Base-by-base conservation (phyloP, 2,797 vertebrate species). In the Falco rusticolus region DNA sequence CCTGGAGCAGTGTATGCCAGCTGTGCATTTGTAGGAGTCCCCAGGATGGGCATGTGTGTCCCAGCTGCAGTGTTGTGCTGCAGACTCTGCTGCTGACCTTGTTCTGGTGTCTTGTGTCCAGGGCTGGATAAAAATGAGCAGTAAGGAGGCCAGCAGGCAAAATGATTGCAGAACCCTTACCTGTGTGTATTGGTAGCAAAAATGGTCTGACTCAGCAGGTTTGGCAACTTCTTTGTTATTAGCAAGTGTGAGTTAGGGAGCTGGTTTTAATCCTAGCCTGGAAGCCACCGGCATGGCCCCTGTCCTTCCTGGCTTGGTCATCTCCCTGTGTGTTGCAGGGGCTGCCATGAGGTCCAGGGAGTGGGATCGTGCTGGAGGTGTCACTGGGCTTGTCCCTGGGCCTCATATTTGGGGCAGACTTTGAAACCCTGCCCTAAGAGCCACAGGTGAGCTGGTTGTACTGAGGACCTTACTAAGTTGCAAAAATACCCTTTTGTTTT, bases 81-180 rank as follows among this genome's bases (percentile, higher is more conserved):
- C 56, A 31, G 28, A 24, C 47, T 70, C 71, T 89, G 72, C 61
- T 0, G 0, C 8, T 28, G 37, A 20, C 33, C 14, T 76, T 0
- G 0, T 11, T 53, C n/a, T 84, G 61, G 28, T 64, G 37, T 39
- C n/a, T 59, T 15, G 3, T 41, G 39, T 78, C n/a, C 39, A 28
- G 25, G 69, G 43, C 0, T 72, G 43, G 22, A 51, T 74, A 69
- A 83, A 91, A 91, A 64, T 17, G 51, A 26, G 29, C 47, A 34
- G 29, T 54, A 39, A 54, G 82, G 60, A 72, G 48, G 24, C 43
- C 39, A 56, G 54, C 31, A 59, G 51, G 68, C 51, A 63, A 43
- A 91, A 48, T 9, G 17, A 39, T 66, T 2, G 1, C 45, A 74
- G 78, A 74, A 37, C 5, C 9, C 13, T 5, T 5, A 50, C 13